Evolutionary conservation across 1,140 invertebrate species (phyloP), one percentile per base, ranked within the genome.

Genomic region (Zaprionus gabonicus): DNA sequence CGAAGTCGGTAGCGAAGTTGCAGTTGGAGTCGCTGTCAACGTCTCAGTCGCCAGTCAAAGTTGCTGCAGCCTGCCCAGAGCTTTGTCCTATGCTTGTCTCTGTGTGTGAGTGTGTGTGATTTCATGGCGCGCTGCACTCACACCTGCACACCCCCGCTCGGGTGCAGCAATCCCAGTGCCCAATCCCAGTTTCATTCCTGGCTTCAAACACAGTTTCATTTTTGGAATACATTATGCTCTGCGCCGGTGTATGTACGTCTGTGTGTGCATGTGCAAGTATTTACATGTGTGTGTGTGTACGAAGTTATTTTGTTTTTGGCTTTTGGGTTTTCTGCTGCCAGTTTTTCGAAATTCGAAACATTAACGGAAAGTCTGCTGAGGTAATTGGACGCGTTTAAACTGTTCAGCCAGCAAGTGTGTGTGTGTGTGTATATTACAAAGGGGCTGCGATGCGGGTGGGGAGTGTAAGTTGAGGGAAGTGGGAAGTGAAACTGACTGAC

Each of bases 301-400:
- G 44, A n/a, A 15, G 23, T 41, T 65, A 34, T 62, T 58, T 67
- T 38, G 31, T 34, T 72, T 76, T 77, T 76, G 41, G 65, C 60
- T 71, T 82, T 82, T 77, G 60, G 73, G 51, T 88, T 88, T 87
- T 82, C 80, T 73, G 77, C 64, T 57, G 73, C 55, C 63, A 78
- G 70, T 81, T 88, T 88, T 83, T 88, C 74, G 81, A 87, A 88
- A 87, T 83, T 83, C 59, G 81, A 88, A 87, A 88, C 84, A 87
- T 81, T 88, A 81, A 81, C 84, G 84, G 81, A 88, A 88, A 87
- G 84, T 88, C 84, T 64, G 78, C 73, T 71, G 69, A 83, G 84
- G 84, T 87, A 87, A 87, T 88, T 87, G 84, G 84, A 87, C 84
- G 84, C 84, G 81, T 88, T 81, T 53, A 81, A 78, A 46, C 63